Percentiles rank a stretch among this genome's conserved stretches.
Conservation (phyloP, 2,113 vertebrate species). For the Micronycteris hirsuta region DNA sequence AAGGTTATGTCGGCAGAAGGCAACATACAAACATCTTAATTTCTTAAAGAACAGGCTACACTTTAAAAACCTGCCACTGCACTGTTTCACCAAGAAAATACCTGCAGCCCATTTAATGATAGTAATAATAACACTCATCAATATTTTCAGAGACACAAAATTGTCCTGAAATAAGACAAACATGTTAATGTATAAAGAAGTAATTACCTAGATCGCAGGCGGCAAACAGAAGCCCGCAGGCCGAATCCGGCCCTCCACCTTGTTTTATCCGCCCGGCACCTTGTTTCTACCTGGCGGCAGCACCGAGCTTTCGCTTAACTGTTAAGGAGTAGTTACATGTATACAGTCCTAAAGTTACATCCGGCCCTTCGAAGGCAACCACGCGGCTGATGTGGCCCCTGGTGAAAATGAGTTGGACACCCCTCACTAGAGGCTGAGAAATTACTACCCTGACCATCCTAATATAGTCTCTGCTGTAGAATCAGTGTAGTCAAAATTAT, state of each 20-base stretch:
- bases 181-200: not conserved
- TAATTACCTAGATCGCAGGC: not conserved
- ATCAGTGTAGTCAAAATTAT: not conserved
- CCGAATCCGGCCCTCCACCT: too few species aligned
- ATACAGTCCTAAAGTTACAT: too few species aligned
- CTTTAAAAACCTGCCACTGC: not conserved
- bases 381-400: too few species aligned
- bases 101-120: not conserved
- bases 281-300: too few species aligned
- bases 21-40: not conserved
- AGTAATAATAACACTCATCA: not conserved
- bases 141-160: not conserved
- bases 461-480: not conserved
- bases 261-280: too few species aligned
- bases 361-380: too few species aligned
- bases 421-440: too few species aligned
- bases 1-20: conserved; percentile 17
- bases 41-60: not conserved
- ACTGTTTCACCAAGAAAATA: not conserved
- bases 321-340: too few species aligned
- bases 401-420: too few species aligned
- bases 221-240: too few species aligned
- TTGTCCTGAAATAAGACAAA: not conserved
- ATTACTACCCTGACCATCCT: not conserved
- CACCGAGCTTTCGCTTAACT: too few species aligned